Evolutionary conservation across 2,113 vertebrate genomes (phyloP), one percentile per base, ranked within the genome.

Genomic region (Circaetus gallicus): DNA sequence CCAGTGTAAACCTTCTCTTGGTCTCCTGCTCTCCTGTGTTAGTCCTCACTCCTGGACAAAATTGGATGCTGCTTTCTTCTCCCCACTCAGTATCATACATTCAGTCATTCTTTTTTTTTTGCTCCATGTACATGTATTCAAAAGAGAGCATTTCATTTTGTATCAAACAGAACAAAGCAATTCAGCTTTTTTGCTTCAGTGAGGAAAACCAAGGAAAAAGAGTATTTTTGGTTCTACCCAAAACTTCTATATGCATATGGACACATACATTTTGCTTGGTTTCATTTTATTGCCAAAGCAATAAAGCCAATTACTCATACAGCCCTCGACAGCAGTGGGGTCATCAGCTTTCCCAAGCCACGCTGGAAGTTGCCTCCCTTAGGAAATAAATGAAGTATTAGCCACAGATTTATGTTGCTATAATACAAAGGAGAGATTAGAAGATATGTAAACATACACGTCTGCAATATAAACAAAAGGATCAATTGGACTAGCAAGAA

Each of bases 371-470:
- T 96, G 85, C 45, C 83, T 97, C 90, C 90, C 83, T 88, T 90
- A 92, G 82, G 77, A 90, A 73, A 86, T 96, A 79, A 82, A 89
- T 95, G 73, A 91, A 89, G 61, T 90, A 58, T 45, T 93, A 91
- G 81, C 70, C 76, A 47, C 79, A 89, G 65, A 82, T 93, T 91
- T 86, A 61, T 88, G 93, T 59, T 92, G 76, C 59, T 83, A 36
- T 87, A 90, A 91, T 93, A 94, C 94, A 95, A 95, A 97, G 92
- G 83, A 81, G 91, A 94, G 91, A 89, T 84, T 53, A 93, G 84
- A 79, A 89, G 78, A 88, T 65, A 56, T 8, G 76, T 95, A 93
- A 96, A 86, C 85, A 71, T 82, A 73, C 72, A 82, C 5, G 3
- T 89, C 94, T 93, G 77, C 59, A 85, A n/a, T 80, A 83, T 32